phyloP scores from a whole-genome alignment of 23 tunicate species.

The Ascidia mentula region DNA sequence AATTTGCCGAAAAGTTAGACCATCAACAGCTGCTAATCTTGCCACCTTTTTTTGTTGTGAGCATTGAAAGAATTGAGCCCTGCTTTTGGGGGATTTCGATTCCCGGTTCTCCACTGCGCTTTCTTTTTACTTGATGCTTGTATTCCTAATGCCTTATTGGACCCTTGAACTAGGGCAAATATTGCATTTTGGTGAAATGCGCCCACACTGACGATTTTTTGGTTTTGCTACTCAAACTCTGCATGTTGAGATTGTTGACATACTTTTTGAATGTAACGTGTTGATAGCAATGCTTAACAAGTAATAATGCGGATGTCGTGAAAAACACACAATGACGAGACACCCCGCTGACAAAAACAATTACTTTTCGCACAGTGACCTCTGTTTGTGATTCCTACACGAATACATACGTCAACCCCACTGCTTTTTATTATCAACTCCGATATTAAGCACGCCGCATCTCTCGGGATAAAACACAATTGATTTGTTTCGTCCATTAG shows the following conservation, averaged over 20 bases:
- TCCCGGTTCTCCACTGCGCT: conserved; percentile 10
- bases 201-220: neutral
- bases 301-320: neutral
- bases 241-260: neutral
- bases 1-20: neutral
- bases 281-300: neutral
- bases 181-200: neutral
- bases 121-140: neutral
- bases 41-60: neutral
- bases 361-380: too few species aligned
- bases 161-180: neutral
- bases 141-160: neutral
- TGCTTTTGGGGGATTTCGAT: neutral
- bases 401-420: too few species aligned
- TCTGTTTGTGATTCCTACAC: too few species aligned
- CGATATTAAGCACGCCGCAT: too few species aligned
- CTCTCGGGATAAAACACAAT: too few species aligned
- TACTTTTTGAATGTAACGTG: too few species aligned
- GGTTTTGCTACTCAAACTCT: neutral
- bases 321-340: too few species aligned
- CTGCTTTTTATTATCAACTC: too few species aligned
- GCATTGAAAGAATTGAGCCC: neutral
- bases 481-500: too few species aligned
- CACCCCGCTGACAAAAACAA: too few species aligned
- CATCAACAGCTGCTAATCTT: neutral